Conservation (phyloP, 2,113 vertebrate species). For the Malurus cyaneus region DNA sequence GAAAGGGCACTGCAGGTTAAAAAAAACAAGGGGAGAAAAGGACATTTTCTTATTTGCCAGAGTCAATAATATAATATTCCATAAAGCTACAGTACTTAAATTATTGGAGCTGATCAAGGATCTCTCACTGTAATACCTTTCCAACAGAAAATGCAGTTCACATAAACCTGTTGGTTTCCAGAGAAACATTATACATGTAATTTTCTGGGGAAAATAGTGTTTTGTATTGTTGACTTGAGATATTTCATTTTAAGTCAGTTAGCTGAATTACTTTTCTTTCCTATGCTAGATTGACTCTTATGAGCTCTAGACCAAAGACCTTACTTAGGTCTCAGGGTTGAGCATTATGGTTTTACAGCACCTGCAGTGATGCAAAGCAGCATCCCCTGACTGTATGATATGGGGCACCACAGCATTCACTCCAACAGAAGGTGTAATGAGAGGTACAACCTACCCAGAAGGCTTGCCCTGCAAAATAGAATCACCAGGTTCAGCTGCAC, state of each 20-base stretch:
- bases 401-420: background rate
- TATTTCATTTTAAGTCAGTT: background rate
- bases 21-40: background rate
- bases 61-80: background rate
- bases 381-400: background rate
- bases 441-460: background rate
- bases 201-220: background rate
- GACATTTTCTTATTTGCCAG: background rate
- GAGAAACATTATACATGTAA: background rate
- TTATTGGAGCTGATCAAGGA: background rate
- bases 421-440: background rate
- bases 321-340: background rate
- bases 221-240: background rate
- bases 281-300: background rate
- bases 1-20: background rate
- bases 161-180: background rate
- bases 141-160: background rate
- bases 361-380: background rate
- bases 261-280: background rate
- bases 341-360: background rate
- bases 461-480: background rate
- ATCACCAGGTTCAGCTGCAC: background rate
- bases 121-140: background rate
- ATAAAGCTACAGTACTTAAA: background rate
- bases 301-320: background rate